phyloP scores from a whole-genome alignment of 2,888 invertebrate genomes.

The Drosophila sordidula region DNA sequence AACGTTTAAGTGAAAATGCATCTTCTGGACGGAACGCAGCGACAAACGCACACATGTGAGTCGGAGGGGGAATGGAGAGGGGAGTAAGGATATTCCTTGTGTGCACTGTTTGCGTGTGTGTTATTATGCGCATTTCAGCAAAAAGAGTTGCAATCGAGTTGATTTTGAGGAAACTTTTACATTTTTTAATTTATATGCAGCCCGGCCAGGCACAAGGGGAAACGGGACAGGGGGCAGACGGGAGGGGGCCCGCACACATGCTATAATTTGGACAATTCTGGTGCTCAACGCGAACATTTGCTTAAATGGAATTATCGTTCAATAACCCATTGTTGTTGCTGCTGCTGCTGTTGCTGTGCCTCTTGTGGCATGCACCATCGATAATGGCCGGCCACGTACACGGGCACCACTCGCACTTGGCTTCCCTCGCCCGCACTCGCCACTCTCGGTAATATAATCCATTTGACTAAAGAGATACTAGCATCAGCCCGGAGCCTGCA shows the following conservation, averaged over 20 bases:
- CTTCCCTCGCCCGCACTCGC: not conserved
- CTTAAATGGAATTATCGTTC: constrained; percentile 81
- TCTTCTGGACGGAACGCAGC: constrained; percentile 62
- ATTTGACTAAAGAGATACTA: constrained; percentile 67
- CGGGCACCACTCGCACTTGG: constrained; percentile 5
- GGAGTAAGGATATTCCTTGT: constrained; percentile 13
- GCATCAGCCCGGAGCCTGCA: constrained; percentile 46
- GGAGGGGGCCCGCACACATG: constrained; percentile 23
- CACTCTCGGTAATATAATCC: constrained; percentile 66
- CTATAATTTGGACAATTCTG: constrained; percentile 77
- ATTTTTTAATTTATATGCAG: constrained; percentile 53
- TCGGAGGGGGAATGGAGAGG: not conserved
- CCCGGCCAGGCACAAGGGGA: not conserved
- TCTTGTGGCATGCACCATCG: constrained; percentile 60
- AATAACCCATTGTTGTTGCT: constrained; percentile 66
- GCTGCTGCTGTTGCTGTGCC: constrained; percentile 6
- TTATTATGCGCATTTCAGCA: constrained; percentile 64
- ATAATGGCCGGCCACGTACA: constrained; percentile 55
- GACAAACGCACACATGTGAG: constrained; percentile 49
- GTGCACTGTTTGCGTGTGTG: constrained; percentile 45
- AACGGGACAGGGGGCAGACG: not conserved
- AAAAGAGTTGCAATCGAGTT: constrained; percentile 54
- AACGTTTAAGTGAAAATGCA: constrained; percentile 80
- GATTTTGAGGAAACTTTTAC: constrained; percentile 63
- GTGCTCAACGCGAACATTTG: constrained; percentile 75